Evolutionary conservation across 2,797 vertebrate species (phyloP), one percentile per base, ranked within the genome.

Genomic region (Myripristis murdjan): DNA sequence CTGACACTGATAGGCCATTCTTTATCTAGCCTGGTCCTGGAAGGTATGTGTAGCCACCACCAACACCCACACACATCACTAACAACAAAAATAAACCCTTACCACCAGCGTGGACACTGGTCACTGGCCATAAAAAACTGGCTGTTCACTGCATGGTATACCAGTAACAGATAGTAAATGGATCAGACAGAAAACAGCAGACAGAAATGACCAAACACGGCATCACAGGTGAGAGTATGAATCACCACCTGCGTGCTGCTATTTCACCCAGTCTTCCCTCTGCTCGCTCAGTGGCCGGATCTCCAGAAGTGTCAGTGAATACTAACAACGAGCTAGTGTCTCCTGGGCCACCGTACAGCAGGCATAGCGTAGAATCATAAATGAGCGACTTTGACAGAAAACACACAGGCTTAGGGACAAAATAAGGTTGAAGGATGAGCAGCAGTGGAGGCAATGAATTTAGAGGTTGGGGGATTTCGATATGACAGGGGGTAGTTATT

Each of bases 401-500:
- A 89, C 81, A 89, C 87, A 89, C 65, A 83, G 86, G 77, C 88
- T 89, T 88, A 73, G 55, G 71, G 49, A 53, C 60, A 75, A 79
- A 80, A 75, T 64, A 52, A 76, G 65, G 83, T 83, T 90, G 87
- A 92, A 87, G 88, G 91, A 93, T 93, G 92, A 90, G 89, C 87
- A 80, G 86, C 65, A 69, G 84, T 83, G 81, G 72, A 90, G 86
- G 91, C 91, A 90, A 93, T 92, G 89, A 92, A 93, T 94, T 88
- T 91, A 81, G 90, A 89, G 89, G 89, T 87, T 89, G 87, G 80
- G 77, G 86, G 87, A 87, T 89, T 93, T 91, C 83, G 86, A 92
- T 93, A 93, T 92, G 91, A 92, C 88, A 89, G 88, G 90, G 89
- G 87, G 81, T 92, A 88, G 92, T 92, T 92, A 93, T 92, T 92